Evolutionary conservation across 2,113 vertebrate genomes (phyloP), one percentile per base, ranked within the genome.

Genomic region (Pundamilia nyererei): DNA sequence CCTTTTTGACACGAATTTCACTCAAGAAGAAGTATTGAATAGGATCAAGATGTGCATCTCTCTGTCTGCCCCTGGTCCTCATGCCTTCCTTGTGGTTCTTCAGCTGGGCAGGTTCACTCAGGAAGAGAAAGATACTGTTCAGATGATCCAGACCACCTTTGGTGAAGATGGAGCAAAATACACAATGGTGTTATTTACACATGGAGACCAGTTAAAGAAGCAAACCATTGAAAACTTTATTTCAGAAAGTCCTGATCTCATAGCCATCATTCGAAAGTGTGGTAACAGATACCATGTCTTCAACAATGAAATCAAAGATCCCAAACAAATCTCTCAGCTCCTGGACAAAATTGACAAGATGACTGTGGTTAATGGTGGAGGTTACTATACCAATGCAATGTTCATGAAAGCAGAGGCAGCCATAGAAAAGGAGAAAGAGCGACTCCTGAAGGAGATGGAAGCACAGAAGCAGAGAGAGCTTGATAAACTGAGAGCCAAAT

Each of bases 101-200:
- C 62, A 65, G 21, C 24, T 94, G 9, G 92, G 85, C 11, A 68
- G 84, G 15, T 89, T 92, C 86, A 94, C 90, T 17, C 26, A 81
- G 12, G 92, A 95, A 51, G 88, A 93, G 7, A 79, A 38, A 9
- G 79, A 88, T 3, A 58, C 93, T 0, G 31, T 92, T 10, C 12
- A 86, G n/a, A 86, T 90, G 81, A 91, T 95, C 5, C 80, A 87
- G 19, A 42, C 89, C 10, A 90, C 87, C 1, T 95, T 95, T 65
- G 93, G 94, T 1, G 55, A 80, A 7, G 87, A 89, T 8, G 88
- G 85, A 3, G 85, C 65, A 2, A 70, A 55, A 11, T 93, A 93
- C 87, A 93, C 93, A 2, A 91, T 96, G 55, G 81, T 96, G 62
- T 21, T 96, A 40, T 96, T 96, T 86, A 96, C 93, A 4, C 82